A percentile compares a stretch with the other conserved stretches of the same genome.
phyloP scores from a whole-genome alignment of 2,113 vertebrate genomes.

The Vicugna pacos region DNA sequence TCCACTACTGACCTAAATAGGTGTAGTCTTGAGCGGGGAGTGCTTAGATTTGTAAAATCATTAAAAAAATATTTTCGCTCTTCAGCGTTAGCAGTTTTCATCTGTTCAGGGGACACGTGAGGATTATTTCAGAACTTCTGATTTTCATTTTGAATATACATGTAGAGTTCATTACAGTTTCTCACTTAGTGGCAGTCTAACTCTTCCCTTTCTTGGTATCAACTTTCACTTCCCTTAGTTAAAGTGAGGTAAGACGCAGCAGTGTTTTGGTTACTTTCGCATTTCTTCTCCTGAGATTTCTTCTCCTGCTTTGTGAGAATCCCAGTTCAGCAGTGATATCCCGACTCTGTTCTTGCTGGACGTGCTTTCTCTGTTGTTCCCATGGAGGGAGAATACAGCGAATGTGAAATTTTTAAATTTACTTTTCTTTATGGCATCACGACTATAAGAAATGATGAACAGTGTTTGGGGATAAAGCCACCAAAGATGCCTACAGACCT shows the following conservation, averaged over 20 bases:
- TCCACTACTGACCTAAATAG: conserved; percentile 56
- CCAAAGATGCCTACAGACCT: not conserved
- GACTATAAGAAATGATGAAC: not conserved
- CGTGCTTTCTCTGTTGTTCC: not conserved
- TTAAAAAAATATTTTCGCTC: not conserved
- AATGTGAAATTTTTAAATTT: not conserved
- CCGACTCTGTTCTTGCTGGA: not conserved
- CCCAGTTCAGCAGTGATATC: not conserved
- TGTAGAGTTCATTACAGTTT: not conserved
- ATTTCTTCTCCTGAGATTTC: not conserved
- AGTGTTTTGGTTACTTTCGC: not conserved
- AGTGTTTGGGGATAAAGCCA: not conserved
- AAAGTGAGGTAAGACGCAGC: not conserved
- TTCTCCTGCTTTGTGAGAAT: not conserved
- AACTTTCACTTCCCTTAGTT: conserved; percentile 55
- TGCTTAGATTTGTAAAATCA: conserved; percentile 1
- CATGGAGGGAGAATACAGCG: not conserved
- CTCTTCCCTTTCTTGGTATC: conserved; percentile 53
- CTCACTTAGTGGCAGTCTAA: not conserved
- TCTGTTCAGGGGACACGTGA: not conserved
- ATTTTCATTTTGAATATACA: conserved; percentile 54
- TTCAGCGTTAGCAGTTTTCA: not conserved
- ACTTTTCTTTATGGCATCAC: not conserved
- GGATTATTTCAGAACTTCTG: not conserved
- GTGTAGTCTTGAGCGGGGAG: not conserved